phyloP scores from a whole-genome alignment of 2,888 invertebrate genomes.

The Synanthedon tipuliformis region DNA sequence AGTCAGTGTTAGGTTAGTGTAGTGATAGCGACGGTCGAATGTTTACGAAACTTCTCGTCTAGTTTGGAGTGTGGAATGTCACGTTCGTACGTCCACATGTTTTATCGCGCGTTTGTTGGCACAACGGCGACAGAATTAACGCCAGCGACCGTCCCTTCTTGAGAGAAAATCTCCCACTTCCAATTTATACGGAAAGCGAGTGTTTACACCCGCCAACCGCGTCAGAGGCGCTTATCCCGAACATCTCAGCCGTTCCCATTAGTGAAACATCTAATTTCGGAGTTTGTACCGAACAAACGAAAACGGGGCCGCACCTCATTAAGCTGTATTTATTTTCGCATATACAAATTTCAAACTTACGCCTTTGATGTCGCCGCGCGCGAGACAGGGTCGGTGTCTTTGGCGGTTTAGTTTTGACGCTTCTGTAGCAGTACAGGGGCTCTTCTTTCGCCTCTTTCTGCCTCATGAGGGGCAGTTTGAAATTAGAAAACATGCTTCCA shows the following conservation, averaged over 20 bases:
- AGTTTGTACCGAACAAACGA: constrained; percentile 30
- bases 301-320: constrained; percentile 39
- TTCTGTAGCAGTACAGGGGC: constrained; percentile 59
- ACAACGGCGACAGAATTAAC: neutral
- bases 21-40: too few relatives aligned
- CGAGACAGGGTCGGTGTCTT: constrained; percentile 67
- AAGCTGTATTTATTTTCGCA: constrained; percentile 39
- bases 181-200: constrained; percentile 2
- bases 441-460: constrained; percentile 54
- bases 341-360: constrained; percentile 34
- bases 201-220: constrained; percentile 2
- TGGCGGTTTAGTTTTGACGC: constrained; percentile 67
- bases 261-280: constrained; percentile 39
- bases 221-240: constrained; percentile 10
- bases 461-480: constrained; percentile 66
- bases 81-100: neutral
- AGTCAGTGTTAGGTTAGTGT: too few relatives aligned
- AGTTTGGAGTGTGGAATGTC: neutral
- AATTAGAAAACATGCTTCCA: constrained; percentile 65
- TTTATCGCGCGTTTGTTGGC: neutral
- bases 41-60: neutral
- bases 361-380: constrained; percentile 61
- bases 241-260: constrained; percentile 28
- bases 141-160: neutral
- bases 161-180: constrained; percentile 1